Evolutionary conservation across 2,797 vertebrate species (phyloP).

Genomic region (Tadarida brasiliensis): DNA sequence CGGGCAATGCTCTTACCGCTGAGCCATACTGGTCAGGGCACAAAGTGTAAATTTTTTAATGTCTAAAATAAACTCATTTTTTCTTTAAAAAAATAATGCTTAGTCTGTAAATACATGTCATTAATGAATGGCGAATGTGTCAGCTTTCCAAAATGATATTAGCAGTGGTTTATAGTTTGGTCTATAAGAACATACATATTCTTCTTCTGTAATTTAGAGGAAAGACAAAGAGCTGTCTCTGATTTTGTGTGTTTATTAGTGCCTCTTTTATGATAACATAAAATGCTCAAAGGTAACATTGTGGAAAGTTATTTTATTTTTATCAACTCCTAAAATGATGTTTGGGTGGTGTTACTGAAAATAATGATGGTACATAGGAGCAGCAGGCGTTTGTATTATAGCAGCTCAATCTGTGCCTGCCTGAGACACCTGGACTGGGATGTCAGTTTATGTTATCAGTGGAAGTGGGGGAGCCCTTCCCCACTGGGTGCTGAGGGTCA

Average conservation of each 20-base stretch:
- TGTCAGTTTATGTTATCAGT: background rate
- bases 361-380: background rate
- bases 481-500: no score
- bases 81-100: background rate
- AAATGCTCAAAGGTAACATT: background rate
- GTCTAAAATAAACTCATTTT: background rate
- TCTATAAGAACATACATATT: background rate
- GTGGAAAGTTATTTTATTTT: background rate
- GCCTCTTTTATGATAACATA: background rate
- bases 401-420: background rate
- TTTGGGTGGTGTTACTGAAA: background rate
- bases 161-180: background rate
- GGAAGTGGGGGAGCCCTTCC: no score
- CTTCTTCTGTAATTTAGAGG: background rate
- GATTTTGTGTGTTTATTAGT: background rate
- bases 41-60: background rate
- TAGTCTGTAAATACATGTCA: background rate
- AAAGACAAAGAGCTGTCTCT: background rate
- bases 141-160: conserved; percentile 18
- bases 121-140: background rate
- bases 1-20: no score
- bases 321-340: background rate
- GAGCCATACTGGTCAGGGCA: no score
- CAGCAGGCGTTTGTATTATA: background rate
- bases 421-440: background rate